Evolutionary conservation across 2,888 invertebrate species (phyloP), one percentile per base, ranked within the genome.

Genomic region (Epiblema foenella): DNA sequence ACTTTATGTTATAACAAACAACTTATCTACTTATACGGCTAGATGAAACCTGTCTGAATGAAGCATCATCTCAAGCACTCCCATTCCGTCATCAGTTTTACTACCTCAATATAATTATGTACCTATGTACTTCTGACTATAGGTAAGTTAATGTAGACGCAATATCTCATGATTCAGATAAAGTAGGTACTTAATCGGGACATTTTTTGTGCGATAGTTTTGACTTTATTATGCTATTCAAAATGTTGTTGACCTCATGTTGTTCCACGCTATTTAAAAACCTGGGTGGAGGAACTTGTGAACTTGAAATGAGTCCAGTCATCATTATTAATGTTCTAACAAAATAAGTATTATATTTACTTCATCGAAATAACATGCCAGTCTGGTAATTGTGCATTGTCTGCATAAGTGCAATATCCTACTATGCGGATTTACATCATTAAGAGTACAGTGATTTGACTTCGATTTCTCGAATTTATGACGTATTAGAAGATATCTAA

Each of bases 261-360:
- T 46, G 17, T 29, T 49, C 18, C 29, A 20, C 59, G 67, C 8
- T 39, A 54, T 68, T 68, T 42, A 54, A 51, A 62, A 18, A 12
- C 56, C 51, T 29, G 29, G 49, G 33, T 56, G 7, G 56, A 59
- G 15, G 63, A 69, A 63, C 69, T 57, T 17, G 17, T 69, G 57
- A 64, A 69, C 57, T 69, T 69, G 69, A 69, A 69, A 63, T 64
- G 11, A 46, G 69, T 37, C 56, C 18, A 37, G n/a, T 62, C 62
- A 63, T 68, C 60, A 42, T 56, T 5, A 33, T 8, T 65, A 56
- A 63, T 69, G 62, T 56, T 69, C 49, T 63, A 49, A 68, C n/a
- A 56, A 33, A 24, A 37, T 33, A 29, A 15, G 11, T 65, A 46
- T 56, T 64, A 18, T 51, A 51, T 58, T 63, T 64, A 63, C 51